phyloP scores from a whole-genome alignment of 2,113 vertebrate genomes.

The Emberiza fucata region DNA sequence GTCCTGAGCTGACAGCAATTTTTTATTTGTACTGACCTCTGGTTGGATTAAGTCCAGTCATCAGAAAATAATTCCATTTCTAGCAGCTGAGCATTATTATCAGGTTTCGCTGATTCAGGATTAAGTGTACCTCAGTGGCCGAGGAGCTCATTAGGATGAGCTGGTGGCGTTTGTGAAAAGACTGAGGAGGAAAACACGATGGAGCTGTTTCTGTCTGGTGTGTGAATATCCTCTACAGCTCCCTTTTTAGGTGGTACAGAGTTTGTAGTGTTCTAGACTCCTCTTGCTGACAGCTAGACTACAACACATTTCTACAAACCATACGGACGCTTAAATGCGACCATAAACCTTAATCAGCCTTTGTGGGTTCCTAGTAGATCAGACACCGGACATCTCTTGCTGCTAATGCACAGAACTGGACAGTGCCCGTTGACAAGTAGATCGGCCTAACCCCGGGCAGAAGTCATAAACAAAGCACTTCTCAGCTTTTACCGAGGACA shows the following conservation, averaged over 20 bases:
- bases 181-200: neutral
- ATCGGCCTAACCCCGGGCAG: neutral
- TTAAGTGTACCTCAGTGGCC: conserved; percentile 49
- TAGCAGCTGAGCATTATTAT: conserved; percentile 68
- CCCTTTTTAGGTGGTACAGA: neutral
- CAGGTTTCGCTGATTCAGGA: conserved; percentile 69
- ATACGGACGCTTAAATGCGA: neutral
- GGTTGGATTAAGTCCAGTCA: conserved; percentile 61
- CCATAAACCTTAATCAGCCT: neutral
- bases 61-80: conserved; percentile 73
- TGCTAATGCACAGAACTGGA: neutral
- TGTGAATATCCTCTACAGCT: neutral
- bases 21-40: conserved; percentile 54
- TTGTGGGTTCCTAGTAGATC: neutral
- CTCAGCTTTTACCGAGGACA: neutral
- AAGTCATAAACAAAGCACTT: neutral
- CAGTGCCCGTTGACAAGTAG: neutral
- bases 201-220: neutral
- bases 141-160: conserved; percentile 20
- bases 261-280: neutral
- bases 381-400: neutral
- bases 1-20: conserved; percentile 23
- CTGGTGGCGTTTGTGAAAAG: neutral
- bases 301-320: neutral
- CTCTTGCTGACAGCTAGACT: neutral